Evolutionary conservation across 2,888 invertebrate species (phyloP), one percentile per base, ranked within the genome.

Genomic region (Crepidodera aurea): DNA sequence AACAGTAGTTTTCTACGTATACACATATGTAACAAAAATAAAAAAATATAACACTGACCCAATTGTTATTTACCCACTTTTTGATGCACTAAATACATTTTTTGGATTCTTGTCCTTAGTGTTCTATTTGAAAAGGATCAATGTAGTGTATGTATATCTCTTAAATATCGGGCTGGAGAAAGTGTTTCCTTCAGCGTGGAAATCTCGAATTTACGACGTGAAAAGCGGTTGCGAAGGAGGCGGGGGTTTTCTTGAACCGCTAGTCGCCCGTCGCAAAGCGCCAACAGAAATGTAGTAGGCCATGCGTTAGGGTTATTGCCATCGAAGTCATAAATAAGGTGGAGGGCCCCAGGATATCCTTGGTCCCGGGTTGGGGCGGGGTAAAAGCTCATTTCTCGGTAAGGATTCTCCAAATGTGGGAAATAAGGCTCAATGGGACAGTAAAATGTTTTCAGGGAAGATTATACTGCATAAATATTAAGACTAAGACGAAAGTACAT

Each of bases 231-330:
- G 12, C 25, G 32, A 32, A 10, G 4, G 2, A 32, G 32, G 4
- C 13, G 13, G 29, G 10, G 42, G 42, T 42, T 42, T 42, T 37
- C 39, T 32, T 29, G 57, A 60, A 58, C 44, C 48, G 53, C 32
- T 59, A 58, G 61, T 46, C 53, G 51, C 42, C 55, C 55, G 51
- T 60, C 60, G 60, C 55, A 57, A 53, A 48, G 60, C 54, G 60
- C 40, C 60, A 53, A 55, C 65, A 57, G 58, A 66, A 66, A 66
- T 66, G 57, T 65, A 62, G 57, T 62, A 54, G 57, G 62, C 65
- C 44, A 66, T 66, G 65, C 60, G 57, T 66, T 66, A 60, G 65
- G 62, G 60, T 63, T 66, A 63, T 63, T 63, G 63, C 60, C 65
- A 50, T 60, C 46, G 56, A 51, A 58, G 46, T 60, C 60, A 63